A percentile compares a stretch with the other conserved stretches of the same genome.
phyloP scores from a whole-genome alignment of 2,113 vertebrate species.

The Ramphastos sulfuratus region DNA sequence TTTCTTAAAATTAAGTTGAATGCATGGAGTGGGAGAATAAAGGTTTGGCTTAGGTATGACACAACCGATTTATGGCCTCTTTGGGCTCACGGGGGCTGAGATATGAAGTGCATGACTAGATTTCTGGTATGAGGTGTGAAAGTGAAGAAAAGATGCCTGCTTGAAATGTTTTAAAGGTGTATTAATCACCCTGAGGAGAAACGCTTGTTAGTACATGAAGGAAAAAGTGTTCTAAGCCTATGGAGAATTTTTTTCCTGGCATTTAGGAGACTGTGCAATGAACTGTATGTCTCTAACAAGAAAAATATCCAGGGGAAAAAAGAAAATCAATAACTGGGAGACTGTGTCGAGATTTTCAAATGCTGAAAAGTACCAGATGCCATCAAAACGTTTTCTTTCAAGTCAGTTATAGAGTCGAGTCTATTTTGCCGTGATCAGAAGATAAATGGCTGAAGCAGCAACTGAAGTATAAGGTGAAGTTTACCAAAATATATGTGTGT shows the following conservation, averaged over 20 bases:
- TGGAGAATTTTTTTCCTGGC: background rate
- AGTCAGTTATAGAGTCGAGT: background rate
- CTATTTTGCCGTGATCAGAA: background rate
- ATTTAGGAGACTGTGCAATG: background rate
- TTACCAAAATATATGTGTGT: fast-evolving
- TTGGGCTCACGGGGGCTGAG: fast-evolving
- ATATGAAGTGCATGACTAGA: background rate
- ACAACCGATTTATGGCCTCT: background rate
- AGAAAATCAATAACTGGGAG: background rate
- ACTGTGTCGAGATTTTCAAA: background rate
- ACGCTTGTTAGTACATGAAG: background rate
- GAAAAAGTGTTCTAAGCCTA: background rate
- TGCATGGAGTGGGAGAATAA: background rate
- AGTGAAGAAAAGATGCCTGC: background rate
- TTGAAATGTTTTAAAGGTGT: background rate
- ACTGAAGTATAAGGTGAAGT: background rate
- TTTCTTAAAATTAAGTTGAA: background rate
- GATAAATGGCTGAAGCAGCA: background rate
- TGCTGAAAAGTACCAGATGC: background rate
- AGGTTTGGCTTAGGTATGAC: background rate
- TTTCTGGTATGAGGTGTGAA: background rate
- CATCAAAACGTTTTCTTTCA: background rate
- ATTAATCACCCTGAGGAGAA: background rate
- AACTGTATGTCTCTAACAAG: background rate
- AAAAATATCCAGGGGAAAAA: background rate